phyloP scores from a whole-genome alignment of 2,888 invertebrate genomes.

The Agriotes lineatus region DNA sequence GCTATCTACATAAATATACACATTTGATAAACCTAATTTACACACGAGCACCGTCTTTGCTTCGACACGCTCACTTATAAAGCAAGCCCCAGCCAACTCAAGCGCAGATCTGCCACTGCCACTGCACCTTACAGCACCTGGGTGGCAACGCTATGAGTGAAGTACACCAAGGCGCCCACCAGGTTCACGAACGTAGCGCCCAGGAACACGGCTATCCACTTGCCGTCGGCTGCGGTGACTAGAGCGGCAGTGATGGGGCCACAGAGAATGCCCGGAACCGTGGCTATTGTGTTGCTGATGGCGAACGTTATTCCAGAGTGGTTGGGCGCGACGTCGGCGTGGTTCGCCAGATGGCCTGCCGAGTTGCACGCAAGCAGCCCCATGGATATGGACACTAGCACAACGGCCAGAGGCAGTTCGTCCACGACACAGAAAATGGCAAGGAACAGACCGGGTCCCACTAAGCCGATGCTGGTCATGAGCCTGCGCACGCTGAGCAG shows the following conservation, averaged over 20 bases:
- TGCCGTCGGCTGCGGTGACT: conserved; percentile 76
- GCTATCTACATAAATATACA: conserved; percentile 24
- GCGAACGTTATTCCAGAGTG: conserved; percentile 84
- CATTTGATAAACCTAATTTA: background rate
- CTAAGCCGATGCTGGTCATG: conserved; percentile 79
- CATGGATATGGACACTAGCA: conserved; percentile 81
- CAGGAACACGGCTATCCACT: conserved; percentile 82
- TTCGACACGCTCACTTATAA: background rate
- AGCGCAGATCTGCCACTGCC: no score
- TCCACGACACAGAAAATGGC: conserved; percentile 79
- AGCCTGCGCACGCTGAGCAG: conserved; percentile 77
- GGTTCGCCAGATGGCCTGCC: conserved; percentile 81
- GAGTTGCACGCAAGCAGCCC: conserved; percentile 82
- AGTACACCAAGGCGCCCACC: conserved; percentile 79
- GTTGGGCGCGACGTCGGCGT: conserved; percentile 82
- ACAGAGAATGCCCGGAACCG: conserved; percentile 80
- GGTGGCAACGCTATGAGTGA: conserved; percentile 78
- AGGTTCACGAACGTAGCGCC: conserved; percentile 80
- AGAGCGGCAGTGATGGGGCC: conserved; percentile 83
- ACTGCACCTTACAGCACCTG: conserved; percentile 70
- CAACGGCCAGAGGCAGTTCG: conserved; percentile 75
- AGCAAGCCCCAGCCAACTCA: background rate
- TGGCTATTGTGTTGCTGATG: conserved; percentile 81
- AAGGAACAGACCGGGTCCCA: conserved; percentile 79
- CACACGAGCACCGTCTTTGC: background rate